Conservation (phyloP, 2,113 vertebrate species). For the Corythoichthys intestinalis region DNA sequence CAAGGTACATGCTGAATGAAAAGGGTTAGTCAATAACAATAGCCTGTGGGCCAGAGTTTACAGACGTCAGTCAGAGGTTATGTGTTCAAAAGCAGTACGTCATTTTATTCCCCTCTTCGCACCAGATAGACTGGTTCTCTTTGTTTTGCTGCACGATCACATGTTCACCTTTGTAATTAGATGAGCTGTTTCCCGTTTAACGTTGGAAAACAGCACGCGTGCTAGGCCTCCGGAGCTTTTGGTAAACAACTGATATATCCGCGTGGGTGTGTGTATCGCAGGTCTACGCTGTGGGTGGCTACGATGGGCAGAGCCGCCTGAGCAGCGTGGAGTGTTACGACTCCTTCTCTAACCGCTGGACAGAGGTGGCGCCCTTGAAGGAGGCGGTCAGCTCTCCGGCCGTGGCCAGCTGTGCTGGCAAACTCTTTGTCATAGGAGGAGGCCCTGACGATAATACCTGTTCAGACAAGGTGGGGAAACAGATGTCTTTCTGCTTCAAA, state of each 20-base stretch:
- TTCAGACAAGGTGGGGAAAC: constrained; percentile 87
- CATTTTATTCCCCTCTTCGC: constrained; percentile 12
- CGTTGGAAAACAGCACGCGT: background rate
- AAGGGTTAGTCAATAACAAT: constrained; percentile 11
- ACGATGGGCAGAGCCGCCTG: constrained; percentile 92
- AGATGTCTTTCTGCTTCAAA: constrained; percentile 6
- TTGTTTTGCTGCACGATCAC: constrained; percentile 6
- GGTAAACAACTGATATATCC: background rate
- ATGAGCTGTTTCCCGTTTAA: background rate
- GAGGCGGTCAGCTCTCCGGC: constrained; percentile 96
- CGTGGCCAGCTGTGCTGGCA: constrained; percentile 87
- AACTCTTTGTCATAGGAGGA: constrained; percentile 93
- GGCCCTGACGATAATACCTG: constrained; percentile 94
- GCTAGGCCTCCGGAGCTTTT: background rate
- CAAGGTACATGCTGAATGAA: background rate
- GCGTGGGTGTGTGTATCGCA: constrained; percentile 50
- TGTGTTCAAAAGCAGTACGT: background rate
- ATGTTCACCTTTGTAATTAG: constrained; percentile 19
- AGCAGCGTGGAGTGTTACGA: constrained; percentile 96
- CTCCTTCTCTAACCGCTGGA: constrained; percentile 97
- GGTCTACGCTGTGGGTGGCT: constrained; percentile 95
- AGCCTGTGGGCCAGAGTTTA: constrained; percentile 8
- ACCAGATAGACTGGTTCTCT: constrained; percentile 47
- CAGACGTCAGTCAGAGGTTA: background rate
- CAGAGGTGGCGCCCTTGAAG: constrained; percentile 91